phyloP scores from a whole-genome alignment of 2,113 vertebrate genomes.

The Labeo rohita region DNA sequence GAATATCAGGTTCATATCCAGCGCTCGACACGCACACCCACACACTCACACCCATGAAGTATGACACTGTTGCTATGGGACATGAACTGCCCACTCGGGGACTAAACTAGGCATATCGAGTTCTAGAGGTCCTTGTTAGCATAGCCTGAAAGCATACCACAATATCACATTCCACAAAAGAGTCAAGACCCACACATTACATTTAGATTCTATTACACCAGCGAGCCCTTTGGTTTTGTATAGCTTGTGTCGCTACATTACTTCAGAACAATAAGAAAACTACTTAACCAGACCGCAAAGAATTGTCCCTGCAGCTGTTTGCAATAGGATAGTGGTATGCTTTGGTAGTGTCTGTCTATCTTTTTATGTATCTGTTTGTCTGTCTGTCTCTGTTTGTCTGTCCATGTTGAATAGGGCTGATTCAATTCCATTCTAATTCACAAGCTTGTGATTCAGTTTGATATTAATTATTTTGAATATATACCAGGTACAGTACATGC shows the following conservation, averaged over 20 bases:
- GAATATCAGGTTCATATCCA: constrained; percentile 28
- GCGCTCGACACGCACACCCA: background rate
- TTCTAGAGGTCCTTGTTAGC: constrained; percentile 39
- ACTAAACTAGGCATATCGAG: constrained; percentile 22
- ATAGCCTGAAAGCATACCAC: constrained; percentile 23
- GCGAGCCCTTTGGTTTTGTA: constrained; percentile 11
- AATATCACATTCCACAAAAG: constrained; percentile 30
- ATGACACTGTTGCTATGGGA: constrained; percentile 44
- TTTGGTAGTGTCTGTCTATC: background rate
- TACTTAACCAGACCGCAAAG: background rate
- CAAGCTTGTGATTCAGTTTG: too few species aligned
- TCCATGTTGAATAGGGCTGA: background rate
- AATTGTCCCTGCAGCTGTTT: constrained; percentile 13
- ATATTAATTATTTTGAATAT: too few species aligned
- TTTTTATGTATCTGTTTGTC: background rate
- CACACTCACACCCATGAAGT: constrained; percentile 1
- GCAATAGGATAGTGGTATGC: constrained; percentile 6
- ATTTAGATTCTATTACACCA: constrained; percentile 29
- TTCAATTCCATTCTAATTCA: too few species aligned
- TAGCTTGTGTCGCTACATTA: constrained; percentile 17
- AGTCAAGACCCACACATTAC: constrained; percentile 30
- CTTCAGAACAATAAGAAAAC: constrained; percentile 31
- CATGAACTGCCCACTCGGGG: constrained; percentile 25
- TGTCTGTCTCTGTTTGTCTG: background rate
- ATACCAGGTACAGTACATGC: too few species aligned